phyloP scores from a whole-genome alignment of 2,113 vertebrate species.

The Coryphaenoides rupestris region DNA sequence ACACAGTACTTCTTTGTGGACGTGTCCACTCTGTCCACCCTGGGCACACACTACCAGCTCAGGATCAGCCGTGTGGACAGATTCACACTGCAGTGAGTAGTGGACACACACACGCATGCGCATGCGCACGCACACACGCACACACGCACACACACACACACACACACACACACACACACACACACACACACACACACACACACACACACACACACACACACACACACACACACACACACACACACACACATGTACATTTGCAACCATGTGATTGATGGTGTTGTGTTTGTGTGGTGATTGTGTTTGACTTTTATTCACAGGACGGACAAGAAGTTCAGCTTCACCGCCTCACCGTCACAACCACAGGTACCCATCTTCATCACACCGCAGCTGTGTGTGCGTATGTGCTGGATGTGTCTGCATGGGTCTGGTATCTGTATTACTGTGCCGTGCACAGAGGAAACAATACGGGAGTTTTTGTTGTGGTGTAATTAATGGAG shows the following conservation, averaged over 20 bases:
- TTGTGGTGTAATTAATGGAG: too few relatives aligned
- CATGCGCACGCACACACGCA: too few relatives aligned
- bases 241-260: too few relatives aligned
- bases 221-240: too few relatives aligned
- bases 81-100: slow-evolving; percentile 87
- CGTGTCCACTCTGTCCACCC: slow-evolving; percentile 85
- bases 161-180: too few relatives aligned
- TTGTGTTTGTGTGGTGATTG: too few relatives aligned
- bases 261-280: too few relatives aligned
- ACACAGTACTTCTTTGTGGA: slow-evolving; percentile 92
- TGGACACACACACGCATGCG: too few relatives aligned
- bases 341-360: slow-evolving; percentile 93
- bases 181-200: too few relatives aligned
- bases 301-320: slow-evolving; percentile 62
- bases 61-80: slow-evolving; percentile 85
- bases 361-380: slow-evolving; percentile 81
- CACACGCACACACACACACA: too few relatives aligned
- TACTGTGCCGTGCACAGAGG: not conserved
- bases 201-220: too few relatives aligned
- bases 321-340: slow-evolving; percentile 82
- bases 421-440: not conserved
- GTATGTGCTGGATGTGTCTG: not conserved
- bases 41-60: slow-evolving; percentile 82
- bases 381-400: not conserved
- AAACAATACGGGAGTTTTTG: too few relatives aligned